These are phyloP conservation scores for Balaeniceps rex DNA, from an alignment of 2,113 vertebrate genomes.

Conservation along the genomic window DNA sequence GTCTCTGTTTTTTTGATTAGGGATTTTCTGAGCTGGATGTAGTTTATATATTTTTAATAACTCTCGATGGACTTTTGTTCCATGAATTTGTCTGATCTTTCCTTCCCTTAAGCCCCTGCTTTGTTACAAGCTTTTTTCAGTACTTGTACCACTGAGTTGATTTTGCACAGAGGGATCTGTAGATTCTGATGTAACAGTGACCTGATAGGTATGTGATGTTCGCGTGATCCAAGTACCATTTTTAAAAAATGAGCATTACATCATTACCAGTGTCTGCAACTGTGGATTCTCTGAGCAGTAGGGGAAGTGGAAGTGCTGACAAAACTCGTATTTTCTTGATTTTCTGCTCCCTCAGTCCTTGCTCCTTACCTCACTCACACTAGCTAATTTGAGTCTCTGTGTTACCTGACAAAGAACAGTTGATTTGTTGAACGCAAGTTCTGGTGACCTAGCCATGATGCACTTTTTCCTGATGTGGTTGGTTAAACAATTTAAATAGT, in stretches of 20 bases:
- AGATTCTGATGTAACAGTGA: background rate
- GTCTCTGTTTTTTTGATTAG: background rate
- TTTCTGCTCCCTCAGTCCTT: background rate
- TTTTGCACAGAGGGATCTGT: background rate
- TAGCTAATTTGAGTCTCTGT: background rate
- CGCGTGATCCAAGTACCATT: background rate
- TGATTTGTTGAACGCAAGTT: background rate
- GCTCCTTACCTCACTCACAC: background rate
- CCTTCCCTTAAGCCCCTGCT: background rate
- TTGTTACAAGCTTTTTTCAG: background rate
- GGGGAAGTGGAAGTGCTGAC: background rate
- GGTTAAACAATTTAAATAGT: background rate
- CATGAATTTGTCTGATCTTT: background rate
- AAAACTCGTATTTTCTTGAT: background rate
- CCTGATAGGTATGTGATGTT: background rate
- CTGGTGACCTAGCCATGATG: background rate
- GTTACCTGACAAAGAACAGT: background rate
- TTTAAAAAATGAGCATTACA: background rate
- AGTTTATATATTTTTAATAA: constrained; percentile 1
- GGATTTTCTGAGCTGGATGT: background rate
- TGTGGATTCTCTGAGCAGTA: background rate
- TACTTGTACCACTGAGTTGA: background rate
- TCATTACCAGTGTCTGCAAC: background rate
- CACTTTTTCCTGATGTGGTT: background rate
- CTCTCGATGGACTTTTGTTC: background rate